Conservation (phyloP, 2,797 vertebrate genomes). For the Pipistrellus kuhlii region DNA sequence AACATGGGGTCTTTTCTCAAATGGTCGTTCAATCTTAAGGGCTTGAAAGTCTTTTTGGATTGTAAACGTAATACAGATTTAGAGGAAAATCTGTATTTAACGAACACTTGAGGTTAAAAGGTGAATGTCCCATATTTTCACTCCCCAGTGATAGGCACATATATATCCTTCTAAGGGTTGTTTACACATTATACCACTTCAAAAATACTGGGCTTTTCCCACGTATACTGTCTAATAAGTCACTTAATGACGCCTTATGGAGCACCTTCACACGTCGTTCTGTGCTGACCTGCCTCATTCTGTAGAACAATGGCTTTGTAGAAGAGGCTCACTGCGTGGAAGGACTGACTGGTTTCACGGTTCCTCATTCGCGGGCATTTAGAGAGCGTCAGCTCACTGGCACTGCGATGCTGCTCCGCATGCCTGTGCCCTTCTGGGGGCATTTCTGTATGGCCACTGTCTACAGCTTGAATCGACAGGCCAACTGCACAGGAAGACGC, state of each 20-base stretch:
- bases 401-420: background rate
- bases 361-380: background rate
- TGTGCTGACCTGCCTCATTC: slow-evolving; percentile 49
- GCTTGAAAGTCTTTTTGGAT: background rate
- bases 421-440: too few species aligned
- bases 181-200: background rate
- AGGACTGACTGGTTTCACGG: background rate
- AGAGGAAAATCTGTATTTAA: background rate
- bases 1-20: background rate
- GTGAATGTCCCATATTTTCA: background rate
- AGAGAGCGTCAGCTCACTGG: background rate
- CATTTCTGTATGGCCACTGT: background rate
- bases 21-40: background rate
- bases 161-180: background rate
- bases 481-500: accelerated
- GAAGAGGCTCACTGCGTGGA: background rate
- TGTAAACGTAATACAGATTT: background rate
- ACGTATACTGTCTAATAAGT: background rate
- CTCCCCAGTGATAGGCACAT: background rate
- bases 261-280: background rate
- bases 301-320: background rate
- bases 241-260: background rate
- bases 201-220: background rate
- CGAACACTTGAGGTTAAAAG: background rate
- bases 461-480: background rate